phyloP scores from a whole-genome alignment of 2,888 invertebrate genomes.

The Standfussiana lucernea region DNA sequence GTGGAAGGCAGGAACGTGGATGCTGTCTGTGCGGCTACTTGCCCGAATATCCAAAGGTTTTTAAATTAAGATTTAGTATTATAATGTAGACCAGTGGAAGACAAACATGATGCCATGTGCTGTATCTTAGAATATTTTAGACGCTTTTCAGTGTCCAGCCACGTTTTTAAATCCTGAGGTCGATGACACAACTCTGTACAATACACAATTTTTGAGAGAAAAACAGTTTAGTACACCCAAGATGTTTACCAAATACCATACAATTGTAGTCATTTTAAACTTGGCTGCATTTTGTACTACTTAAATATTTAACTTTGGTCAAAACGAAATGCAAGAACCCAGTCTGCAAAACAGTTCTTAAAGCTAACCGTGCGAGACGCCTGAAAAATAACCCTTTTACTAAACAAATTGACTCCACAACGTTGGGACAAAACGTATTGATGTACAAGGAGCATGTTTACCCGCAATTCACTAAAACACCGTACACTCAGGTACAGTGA shows the following conservation, averaged over 20 bases:
- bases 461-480: slow-evolving; percentile 53
- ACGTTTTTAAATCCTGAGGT: background rate
- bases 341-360: slow-evolving; percentile 15
- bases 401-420: slow-evolving; percentile 42
- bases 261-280: slow-evolving; percentile 11
- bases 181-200: background rate
- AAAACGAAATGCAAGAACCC: slow-evolving; percentile 4
- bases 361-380: background rate
- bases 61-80: background rate
- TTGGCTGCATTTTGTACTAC: background rate
- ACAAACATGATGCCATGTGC: background rate
- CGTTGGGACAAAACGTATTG: slow-evolving; percentile 37
- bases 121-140: slow-evolving; percentile 1
- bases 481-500: slow-evolving; percentile 46
- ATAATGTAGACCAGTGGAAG: background rate
- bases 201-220: background rate
- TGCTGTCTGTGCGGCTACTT: background rate
- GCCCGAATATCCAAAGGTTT: background rate
- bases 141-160: background rate
- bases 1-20: background rate
- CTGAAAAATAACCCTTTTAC: slow-evolving; percentile 37
- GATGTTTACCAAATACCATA: background rate
- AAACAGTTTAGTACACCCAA: background rate
- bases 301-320: slow-evolving; percentile 11
- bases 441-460: slow-evolving; percentile 38